phyloP scores from a whole-genome alignment of 2,797 vertebrate genomes.

The Denticeps clupeoides region DNA sequence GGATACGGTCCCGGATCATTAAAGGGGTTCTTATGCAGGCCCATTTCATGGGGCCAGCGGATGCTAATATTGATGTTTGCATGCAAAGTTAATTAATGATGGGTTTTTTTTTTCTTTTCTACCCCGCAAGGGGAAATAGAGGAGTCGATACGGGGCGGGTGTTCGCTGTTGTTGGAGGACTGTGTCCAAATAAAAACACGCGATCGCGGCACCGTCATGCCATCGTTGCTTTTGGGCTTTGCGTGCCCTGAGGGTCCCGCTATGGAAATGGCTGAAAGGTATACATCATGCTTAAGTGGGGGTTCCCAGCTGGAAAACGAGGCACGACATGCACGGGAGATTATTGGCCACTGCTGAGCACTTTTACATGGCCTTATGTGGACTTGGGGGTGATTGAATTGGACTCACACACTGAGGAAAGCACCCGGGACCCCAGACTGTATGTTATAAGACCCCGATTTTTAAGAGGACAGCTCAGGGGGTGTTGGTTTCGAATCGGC shows the following conservation, averaged over 20 bases:
- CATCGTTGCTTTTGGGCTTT: too few species aligned
- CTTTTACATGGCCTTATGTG: too few species aligned
- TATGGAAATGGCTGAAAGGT: neutral
- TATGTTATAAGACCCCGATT: constrained; percentile 7
- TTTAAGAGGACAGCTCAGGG: constrained; percentile 24
- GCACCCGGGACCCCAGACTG: too few species aligned
- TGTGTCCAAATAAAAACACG: too few species aligned
- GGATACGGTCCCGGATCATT: neutral
- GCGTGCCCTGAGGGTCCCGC: too few species aligned
- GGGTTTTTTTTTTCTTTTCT: constrained; percentile 1
- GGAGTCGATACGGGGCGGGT: neutral
- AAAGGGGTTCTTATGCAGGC: neutral
- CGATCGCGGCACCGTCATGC: too few species aligned
- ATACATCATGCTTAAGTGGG: neutral
- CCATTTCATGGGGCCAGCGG: neutral
- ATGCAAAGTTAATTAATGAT: constrained; percentile 11
- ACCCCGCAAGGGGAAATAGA: neutral
- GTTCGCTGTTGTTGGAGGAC: neutral
- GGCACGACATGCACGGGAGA: too few species aligned
- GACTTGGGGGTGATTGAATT: too few species aligned
- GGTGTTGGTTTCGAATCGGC: constrained; percentile 33
- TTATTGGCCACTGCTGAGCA: too few species aligned
- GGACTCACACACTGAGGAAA: constrained; percentile 3
- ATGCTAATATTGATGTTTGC: constrained; percentile 12
- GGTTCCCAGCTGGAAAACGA: neutral